phyloP scores from a whole-genome alignment of 2,113 vertebrate genomes.

The Pardalotus punctatus region DNA sequence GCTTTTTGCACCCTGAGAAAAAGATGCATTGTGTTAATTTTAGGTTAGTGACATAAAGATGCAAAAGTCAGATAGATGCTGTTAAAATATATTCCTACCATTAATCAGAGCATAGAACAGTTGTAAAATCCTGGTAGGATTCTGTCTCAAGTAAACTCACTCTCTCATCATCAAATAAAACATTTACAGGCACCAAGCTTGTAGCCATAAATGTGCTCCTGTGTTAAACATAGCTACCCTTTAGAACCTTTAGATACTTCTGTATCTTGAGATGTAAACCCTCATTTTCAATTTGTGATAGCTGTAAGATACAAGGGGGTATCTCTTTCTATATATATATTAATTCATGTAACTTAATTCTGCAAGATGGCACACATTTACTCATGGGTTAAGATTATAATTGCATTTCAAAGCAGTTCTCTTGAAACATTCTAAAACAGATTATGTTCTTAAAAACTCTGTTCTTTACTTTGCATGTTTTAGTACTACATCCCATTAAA shows the following conservation, averaged over 20 bases:
- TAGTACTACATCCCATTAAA: constrained; percentile 80
- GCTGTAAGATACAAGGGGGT: neutral
- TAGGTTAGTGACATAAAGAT: constrained; percentile 20
- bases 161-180: constrained; percentile 27
- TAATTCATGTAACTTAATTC: constrained; percentile 48
- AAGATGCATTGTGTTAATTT: constrained; percentile 30
- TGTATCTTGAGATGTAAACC: neutral
- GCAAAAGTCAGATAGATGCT: constrained; percentile 22
- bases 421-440: constrained; percentile 80
- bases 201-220: neutral
- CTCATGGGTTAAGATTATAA: constrained; percentile 74
- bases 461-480: constrained; percentile 80
- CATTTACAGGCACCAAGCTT: neutral
- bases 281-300: neutral
- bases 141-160: constrained; percentile 32
- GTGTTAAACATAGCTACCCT: constrained; percentile 23
- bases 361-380: constrained; percentile 69
- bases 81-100: neutral
- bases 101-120: neutral
- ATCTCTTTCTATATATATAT: neutral
- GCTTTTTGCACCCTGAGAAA: neutral
- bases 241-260: neutral
- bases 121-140: constrained; percentile 28
- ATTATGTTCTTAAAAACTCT: constrained; percentile 82
- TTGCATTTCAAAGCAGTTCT: constrained; percentile 74